Percentiles rank a stretch among this genome's conserved stretches.
Conservation (phyloP, 2,888 invertebrate species). For the Leucophenga maculata region DNA sequence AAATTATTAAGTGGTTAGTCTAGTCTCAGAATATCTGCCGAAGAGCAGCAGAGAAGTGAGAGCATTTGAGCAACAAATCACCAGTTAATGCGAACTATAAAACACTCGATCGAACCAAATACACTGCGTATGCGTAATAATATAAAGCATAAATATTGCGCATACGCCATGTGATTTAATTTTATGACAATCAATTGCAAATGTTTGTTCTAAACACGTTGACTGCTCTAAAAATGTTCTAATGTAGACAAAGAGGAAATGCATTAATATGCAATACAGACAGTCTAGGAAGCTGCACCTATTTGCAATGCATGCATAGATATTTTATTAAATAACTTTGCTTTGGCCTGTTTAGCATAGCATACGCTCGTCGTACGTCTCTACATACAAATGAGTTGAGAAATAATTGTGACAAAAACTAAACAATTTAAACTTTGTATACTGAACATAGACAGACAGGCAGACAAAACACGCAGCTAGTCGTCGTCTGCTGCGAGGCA, state of each 20-base stretch:
- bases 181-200: neutral
- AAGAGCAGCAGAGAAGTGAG: too few relatives aligned
- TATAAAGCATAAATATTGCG: neutral
- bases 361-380: neutral
- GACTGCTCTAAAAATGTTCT: too few relatives aligned
- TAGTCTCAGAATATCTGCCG: too few relatives aligned
- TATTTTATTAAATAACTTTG: neutral
- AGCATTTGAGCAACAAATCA: too few relatives aligned
- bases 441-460: neutral
- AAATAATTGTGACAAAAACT: slow-evolving; percentile 10
- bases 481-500: neutral
- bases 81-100: too few relatives aligned
- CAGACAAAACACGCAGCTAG: neutral
- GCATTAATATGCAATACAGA: too few relatives aligned
- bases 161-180: neutral
- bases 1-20: too few relatives aligned
- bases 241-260: too few relatives aligned
- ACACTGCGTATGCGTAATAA: neutral
- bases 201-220: too few relatives aligned
- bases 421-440: neutral
- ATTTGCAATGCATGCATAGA: neutral
- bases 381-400: slow-evolving; percentile 1
- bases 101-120: too few relatives aligned
- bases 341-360: neutral
- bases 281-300: neutral